Percentiles rank a stretch among this genome's conserved stretches.
Evolutionary conservation across 2,797 vertebrate species (phyloP).

Genomic region (Psittacula derbiana): DNA sequence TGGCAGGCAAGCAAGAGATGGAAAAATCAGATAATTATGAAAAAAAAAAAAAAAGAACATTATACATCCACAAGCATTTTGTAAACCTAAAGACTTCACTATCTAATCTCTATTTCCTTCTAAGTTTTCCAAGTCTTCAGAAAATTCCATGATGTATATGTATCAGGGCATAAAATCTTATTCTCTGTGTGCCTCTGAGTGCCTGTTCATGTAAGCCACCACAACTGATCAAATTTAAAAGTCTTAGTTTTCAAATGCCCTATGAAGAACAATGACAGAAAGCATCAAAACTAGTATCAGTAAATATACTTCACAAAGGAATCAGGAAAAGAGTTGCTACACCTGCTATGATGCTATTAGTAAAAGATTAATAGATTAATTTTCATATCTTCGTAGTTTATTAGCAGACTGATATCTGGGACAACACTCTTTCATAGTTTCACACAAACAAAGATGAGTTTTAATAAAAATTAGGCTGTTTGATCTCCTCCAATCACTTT

Average conservation of each 20-base stretch:
- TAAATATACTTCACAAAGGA: conserved; percentile 10
- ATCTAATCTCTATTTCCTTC: neutral
- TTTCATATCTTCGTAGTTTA: neutral
- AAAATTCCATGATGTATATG: neutral
- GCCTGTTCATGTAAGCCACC: neutral
- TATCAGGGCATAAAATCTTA: neutral
- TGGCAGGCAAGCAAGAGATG: neutral
- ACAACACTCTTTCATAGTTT: neutral
- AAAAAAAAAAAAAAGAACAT: neutral
- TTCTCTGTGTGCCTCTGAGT: neutral
- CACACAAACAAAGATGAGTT: neutral
- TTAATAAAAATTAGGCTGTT: neutral
- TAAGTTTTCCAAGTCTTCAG: neutral
- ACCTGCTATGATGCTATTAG: neutral
- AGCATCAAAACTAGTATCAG: neutral
- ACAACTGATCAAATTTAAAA: neutral
- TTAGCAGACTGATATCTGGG: neutral
- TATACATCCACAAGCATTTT: neutral
- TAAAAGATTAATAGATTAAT: neutral
- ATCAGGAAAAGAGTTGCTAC: neutral
- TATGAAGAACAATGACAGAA: conserved; percentile 21
- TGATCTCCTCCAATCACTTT: neutral
- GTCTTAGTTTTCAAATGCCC: neutral
- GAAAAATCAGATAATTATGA: neutral
- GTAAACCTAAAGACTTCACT: neutral